Conservation (phyloP, 2,113 vertebrate genomes). For the Pipra filicauda region DNA sequence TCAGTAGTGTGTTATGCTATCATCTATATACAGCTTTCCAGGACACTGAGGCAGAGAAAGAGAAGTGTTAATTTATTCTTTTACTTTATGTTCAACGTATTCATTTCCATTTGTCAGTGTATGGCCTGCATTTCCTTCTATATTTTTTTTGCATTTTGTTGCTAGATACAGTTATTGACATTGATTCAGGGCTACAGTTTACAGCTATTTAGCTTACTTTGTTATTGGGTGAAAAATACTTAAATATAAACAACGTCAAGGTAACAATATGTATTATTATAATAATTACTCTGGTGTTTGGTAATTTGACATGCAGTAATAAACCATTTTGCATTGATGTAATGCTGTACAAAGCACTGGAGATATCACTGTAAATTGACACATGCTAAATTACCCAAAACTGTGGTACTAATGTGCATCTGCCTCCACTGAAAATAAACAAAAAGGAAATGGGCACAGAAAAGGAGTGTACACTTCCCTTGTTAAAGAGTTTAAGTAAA, state of each 20-base stretch:
- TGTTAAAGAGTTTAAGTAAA: not conserved
- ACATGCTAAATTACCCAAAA: not conserved
- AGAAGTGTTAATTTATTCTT: conserved; percentile 36
- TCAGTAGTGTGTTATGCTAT: not conserved
- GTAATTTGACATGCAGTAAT: not conserved
- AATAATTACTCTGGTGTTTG: not conserved
- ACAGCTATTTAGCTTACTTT: not conserved
- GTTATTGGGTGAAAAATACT: not conserved
- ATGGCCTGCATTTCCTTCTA: not conserved
- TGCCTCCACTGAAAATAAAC: conserved; percentile 8
- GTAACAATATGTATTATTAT: not conserved
- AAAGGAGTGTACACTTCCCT: not conserved
- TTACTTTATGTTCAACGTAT: conserved; percentile 1
- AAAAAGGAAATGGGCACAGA: not conserved
- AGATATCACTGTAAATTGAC: not conserved
- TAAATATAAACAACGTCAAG: not conserved
- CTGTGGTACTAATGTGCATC: not conserved
- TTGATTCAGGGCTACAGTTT: not conserved
- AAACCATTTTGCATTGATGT: not conserved
- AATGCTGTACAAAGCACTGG: not conserved
- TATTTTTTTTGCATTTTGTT: not conserved
- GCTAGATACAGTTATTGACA: not conserved
- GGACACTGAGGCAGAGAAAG: conserved; percentile 32
- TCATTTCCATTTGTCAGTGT: not conserved
- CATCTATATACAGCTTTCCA: conserved; percentile 2